Evolutionary conservation across 2,888 invertebrate species (phyloP).

Genomic region (Lasiommata megera): DNA sequence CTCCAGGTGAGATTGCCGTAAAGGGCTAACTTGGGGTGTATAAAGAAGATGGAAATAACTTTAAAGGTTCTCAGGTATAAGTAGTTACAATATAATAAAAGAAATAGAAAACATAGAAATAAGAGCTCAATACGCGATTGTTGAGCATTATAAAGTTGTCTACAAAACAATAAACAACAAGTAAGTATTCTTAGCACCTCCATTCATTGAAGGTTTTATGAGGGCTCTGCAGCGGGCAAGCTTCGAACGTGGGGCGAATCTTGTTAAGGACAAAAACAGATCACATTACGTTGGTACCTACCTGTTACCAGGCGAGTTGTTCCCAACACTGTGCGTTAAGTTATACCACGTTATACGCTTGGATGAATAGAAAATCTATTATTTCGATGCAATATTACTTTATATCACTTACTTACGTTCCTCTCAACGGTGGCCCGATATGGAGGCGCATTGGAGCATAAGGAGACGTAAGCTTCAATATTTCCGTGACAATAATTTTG

Average conservation of each 20-base stretch:
- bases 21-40: too few relatives aligned
- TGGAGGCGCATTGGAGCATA: too few relatives aligned
- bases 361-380: background rate
- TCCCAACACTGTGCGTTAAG: background rate
- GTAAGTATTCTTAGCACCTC: slow-evolving; percentile 2
- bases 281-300: slow-evolving; percentile 49
- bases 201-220: slow-evolving; percentile 12
- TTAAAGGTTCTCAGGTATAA: too few relatives aligned
- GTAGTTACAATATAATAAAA: too few relatives aligned
- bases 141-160: background rate
- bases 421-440: too few relatives aligned
- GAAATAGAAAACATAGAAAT: background rate
- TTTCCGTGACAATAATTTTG: too few relatives aligned
- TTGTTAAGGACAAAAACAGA: slow-evolving; percentile 66
- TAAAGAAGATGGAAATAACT: too few relatives aligned
- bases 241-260: slow-evolving; percentile 59
- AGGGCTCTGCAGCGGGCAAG: slow-evolving; percentile 35
- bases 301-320: slow-evolving; percentile 38
- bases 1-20: too few relatives aligned
- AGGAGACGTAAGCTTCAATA: too few relatives aligned
- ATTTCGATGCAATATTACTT: too few relatives aligned
- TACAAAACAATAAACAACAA: slow-evolving; percentile 1
- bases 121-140: background rate
- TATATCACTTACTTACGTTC: too few relatives aligned
- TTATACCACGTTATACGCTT: background rate